Base-by-base conservation (phyloP, 2,113 vertebrate species). In the Heliornis fulica region DNA sequence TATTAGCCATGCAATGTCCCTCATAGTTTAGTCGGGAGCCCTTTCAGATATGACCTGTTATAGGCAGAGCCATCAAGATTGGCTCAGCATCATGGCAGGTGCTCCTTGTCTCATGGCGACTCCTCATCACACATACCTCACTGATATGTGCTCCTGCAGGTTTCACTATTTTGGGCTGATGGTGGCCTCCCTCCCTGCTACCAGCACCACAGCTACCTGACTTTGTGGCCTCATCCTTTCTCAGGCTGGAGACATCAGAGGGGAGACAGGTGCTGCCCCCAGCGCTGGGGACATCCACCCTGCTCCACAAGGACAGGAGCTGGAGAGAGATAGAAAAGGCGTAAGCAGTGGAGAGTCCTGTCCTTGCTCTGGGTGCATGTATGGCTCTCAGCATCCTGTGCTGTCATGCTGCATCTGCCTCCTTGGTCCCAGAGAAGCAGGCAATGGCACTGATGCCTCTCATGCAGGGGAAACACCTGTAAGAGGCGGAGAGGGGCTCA, bases 381-480 rank as follows among this genome's bases (percentile, higher is more conserved):
- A 15, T 3, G 10, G 43, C 20, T 83, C 21, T 36, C 26, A 40
- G 29, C 34, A 68, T 38, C 23, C 34, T 0, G 0, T 21, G 26
- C 31, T 26, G 13, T 4, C 0, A 1, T 1, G 19, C 29, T 75
- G 36, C 4, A 2, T 29, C 29, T 91, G 60, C 20, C 41, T 84
- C 40, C 61, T 64, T 1, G 0, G 11, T 78, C 56, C 43, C 3
- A 9, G 38, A 0, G 8, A 68, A 43, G 51, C 0, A 2, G 51
- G 22, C 41, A 78, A n/a, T 10, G 34, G 29, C 15, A 7, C 17
- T 46, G 82, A 34, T 56, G 71, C 22, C 45, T 64, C 68, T 69
- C 0, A 0, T 43, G 23, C n/a, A 32, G 41, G 40, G 17, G 10
- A 69, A 53, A 19, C 1, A 7, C 14, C 17, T 19, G 7, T 9